phyloP scores from a whole-genome alignment of 2,888 invertebrate genomes.

The Liopterus haemorrhoidalis region DNA sequence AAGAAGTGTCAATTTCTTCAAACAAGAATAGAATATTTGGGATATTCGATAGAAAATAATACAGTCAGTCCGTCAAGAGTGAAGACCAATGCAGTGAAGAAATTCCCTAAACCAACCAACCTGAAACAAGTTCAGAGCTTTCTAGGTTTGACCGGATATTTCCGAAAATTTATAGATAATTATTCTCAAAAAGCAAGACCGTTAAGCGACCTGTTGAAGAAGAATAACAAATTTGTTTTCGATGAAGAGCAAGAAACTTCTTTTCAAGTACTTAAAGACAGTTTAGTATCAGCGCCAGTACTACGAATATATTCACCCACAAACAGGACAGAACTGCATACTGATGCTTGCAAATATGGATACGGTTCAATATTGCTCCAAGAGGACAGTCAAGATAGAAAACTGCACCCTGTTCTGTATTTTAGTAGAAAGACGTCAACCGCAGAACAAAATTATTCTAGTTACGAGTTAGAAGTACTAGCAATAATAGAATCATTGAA shows the following conservation, averaged over 20 bases:
- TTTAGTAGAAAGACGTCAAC: conserved; percentile 22
- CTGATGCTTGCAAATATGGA: conserved; percentile 13
- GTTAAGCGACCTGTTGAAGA: conserved; percentile 18
- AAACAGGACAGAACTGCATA: conserved; percentile 17
- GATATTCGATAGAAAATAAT: background rate
- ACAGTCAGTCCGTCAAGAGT: conserved; percentile 2
- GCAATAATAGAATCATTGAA: conserved; percentile 2
- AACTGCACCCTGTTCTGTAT: too few species aligned
- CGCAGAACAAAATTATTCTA: conserved; percentile 10
- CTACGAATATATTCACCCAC: conserved; percentile 22
- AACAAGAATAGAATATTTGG: conserved; percentile 15
- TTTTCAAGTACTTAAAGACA: conserved; percentile 15
- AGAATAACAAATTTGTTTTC: conserved; percentile 15
- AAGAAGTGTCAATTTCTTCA: conserved; percentile 40
- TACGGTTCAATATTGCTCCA: conserved; percentile 11
- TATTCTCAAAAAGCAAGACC: conserved; percentile 20
- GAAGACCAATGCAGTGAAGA: background rate
- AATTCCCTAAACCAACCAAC: background rate
- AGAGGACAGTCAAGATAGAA: too few species aligned
- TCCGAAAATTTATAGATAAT: conserved; percentile 19
- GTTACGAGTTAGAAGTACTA: conserved; percentile 1
- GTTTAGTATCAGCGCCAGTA: conserved; percentile 16
- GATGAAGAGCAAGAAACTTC: conserved; percentile 18
- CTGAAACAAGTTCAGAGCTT: background rate
- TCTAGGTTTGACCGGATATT: conserved; percentile 11